A percentile compares a stretch with the other conserved stretches of the same genome.
These are phyloP conservation scores for Tetragonisca angustula DNA, from an alignment of 2,888 invertebrate genomes.

Conservation along the genomic window DNA sequence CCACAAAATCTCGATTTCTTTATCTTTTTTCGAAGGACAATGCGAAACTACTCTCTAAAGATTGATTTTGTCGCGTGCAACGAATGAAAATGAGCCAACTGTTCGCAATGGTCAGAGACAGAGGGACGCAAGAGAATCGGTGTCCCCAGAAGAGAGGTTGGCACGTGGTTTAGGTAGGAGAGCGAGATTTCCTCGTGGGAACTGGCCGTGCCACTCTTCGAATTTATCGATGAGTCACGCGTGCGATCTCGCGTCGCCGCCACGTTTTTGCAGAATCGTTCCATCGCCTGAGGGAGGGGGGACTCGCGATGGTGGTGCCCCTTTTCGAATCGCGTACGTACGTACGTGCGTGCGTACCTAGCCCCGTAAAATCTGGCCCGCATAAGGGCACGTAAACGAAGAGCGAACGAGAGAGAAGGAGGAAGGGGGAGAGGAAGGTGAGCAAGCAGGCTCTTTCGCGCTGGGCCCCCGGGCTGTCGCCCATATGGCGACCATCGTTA, in stretches of 20 bases:
- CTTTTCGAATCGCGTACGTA: constrained; percentile 35
- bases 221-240: constrained; percentile 70
- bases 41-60: too few species aligned
- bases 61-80: background rate
- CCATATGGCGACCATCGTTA: constrained; percentile 81
- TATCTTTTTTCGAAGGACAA: too few species aligned
- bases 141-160: constrained; percentile 8
- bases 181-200: constrained; percentile 63
- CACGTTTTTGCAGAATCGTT: constrained; percentile 71
- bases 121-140: background rate
- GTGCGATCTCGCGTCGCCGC: constrained; percentile 65
- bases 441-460: constrained; percentile 54
- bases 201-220: constrained; percentile 40
- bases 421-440: constrained; percentile 72
- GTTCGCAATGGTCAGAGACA: too few species aligned
- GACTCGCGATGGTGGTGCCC: constrained; percentile 42
- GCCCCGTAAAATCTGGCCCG: constrained; percentile 79
- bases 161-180: constrained; percentile 27
- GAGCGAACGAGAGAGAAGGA: background rate
- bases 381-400: constrained; percentile 73
- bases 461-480: constrained; percentile 76
- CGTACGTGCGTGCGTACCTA: constrained; percentile 51
- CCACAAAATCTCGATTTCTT: too few species aligned
- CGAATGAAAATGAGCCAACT: too few species aligned
- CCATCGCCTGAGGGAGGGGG: constrained; percentile 28